phyloP scores from a whole-genome alignment of 2,888 invertebrate species.

The Phaedon cochleariae region DNA sequence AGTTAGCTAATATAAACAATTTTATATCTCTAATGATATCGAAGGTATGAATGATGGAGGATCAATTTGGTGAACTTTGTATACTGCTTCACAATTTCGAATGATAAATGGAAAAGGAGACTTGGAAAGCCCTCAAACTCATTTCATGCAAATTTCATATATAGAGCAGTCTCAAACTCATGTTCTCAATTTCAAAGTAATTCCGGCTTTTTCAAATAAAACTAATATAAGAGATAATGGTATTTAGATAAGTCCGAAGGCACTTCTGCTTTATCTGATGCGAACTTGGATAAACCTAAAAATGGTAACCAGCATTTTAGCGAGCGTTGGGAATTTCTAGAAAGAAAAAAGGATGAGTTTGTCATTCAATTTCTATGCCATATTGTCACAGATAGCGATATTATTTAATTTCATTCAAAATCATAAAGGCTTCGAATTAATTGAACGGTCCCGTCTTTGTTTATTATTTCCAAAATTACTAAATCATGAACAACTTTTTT shows the following conservation, averaged over 20 bases:
- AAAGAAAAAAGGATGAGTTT: too few relatives aligned
- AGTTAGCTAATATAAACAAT: too few relatives aligned
- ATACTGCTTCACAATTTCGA: neutral
- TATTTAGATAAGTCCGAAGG: slow-evolving; percentile 31
- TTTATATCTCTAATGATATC: too few relatives aligned
- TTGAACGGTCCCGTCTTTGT: too few relatives aligned
- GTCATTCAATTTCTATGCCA: too few relatives aligned
- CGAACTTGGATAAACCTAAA: slow-evolving; percentile 4
- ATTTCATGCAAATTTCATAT: slow-evolving; percentile 34
- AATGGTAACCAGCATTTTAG: neutral
- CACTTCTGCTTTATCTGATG: slow-evolving; percentile 24
- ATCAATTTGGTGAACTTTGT: neutral
- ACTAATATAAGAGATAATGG: slow-evolving; percentile 34
- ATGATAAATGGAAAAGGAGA: slow-evolving; percentile 5
- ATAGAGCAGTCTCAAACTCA: slow-evolving; percentile 14
- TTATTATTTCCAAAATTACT: too few relatives aligned
- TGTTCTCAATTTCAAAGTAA: slow-evolving; percentile 30
- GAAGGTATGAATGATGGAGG: too few relatives aligned
- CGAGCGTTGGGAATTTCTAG: neutral
- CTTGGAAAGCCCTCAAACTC: slow-evolving; percentile 13
- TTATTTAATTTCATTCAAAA: too few relatives aligned
- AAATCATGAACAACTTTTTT: too few relatives aligned
- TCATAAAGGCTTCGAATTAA: too few relatives aligned
- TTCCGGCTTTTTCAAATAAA: slow-evolving; percentile 31
- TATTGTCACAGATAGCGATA: too few relatives aligned